These are phyloP conservation scores for Cepaea nemoralis DNA, from an alignment of 1,140 invertebrate species.

Conservation along the genomic window DNA sequence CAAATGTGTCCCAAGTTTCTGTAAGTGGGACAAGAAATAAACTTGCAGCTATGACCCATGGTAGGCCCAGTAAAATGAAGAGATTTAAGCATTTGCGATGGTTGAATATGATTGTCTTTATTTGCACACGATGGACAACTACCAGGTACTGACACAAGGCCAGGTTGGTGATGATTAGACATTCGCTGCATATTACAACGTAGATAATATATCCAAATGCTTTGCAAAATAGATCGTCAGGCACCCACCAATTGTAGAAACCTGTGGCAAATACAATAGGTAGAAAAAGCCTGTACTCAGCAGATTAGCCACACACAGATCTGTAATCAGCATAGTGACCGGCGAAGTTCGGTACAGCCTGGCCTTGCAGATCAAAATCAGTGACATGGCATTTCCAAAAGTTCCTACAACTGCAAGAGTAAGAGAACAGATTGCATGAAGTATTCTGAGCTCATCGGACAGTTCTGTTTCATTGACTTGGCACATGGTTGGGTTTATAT, in stretches of 20 bases:
- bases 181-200: constrained; percentile 33
- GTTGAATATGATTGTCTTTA: constrained; percentile 22
- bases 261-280: constrained; percentile 37
- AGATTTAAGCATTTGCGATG: constrained; percentile 26
- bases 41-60: constrained; percentile 41
- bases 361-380: constrained; percentile 11
- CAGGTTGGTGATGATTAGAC: constrained; percentile 41
- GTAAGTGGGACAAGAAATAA: constrained; percentile 42
- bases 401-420: neutral
- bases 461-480: neutral
- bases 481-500: neutral
- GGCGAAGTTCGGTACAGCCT: neutral
- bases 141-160: constrained; percentile 47
- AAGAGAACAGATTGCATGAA: constrained; percentile 8
- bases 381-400: constrained; percentile 9
- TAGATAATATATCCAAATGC: constrained; percentile 46
- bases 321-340: constrained; percentile 42
- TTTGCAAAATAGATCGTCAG: constrained; percentile 20
- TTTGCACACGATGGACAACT: constrained; percentile 39
- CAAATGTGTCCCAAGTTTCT: constrained; percentile 45
- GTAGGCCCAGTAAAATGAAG: constrained; percentile 34
- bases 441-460: neutral
- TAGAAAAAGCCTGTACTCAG: constrained; percentile 33
- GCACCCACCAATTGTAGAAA: neutral
- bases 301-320: constrained; percentile 44